These are phyloP conservation scores for Diorhabda sublineata DNA, from an alignment of 1,140 invertebrate genomes.

Conservation along the genomic window DNA sequence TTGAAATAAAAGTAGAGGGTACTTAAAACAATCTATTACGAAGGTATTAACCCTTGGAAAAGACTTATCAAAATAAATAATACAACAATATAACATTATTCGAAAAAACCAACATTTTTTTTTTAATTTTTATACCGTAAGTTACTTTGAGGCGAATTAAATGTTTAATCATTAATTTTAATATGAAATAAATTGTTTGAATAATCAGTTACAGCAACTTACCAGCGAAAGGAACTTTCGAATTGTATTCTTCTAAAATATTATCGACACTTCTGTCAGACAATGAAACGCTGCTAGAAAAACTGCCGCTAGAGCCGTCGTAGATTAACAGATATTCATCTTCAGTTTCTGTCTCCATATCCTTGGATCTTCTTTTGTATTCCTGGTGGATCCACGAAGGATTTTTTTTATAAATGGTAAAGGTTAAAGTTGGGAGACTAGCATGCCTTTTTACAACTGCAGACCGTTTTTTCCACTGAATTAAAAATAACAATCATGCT, in stretches of 20 bases:
- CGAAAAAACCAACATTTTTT: no score
- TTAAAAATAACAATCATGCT: slow-evolving; percentile 8
- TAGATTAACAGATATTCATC: slow-evolving; percentile 53
- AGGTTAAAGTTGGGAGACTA: slow-evolving; percentile 2
- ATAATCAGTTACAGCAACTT: background rate
- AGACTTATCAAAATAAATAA: no score
- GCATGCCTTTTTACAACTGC: background rate
- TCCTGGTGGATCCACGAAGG: slow-evolving; percentile 52
- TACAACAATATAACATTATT: no score
- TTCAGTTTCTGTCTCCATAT: slow-evolving; percentile 72
- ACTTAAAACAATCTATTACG: no score
- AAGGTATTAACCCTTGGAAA: no score
- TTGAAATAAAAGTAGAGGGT: no score
- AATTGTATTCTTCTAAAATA: slow-evolving; percentile 78
- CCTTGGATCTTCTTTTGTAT: slow-evolving; percentile 72
- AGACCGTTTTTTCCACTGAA: background rate
- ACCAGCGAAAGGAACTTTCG: slow-evolving; percentile 84
- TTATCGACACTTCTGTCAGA: slow-evolving; percentile 77
- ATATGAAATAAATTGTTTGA: no score
- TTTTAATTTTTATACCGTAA: no score
- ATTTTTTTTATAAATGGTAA: slow-evolving; percentile 15
- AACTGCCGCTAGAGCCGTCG: slow-evolving; percentile 56
- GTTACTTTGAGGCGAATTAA: no score
- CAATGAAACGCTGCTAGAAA: slow-evolving; percentile 63
- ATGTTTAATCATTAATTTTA: no score